phyloP scores from a whole-genome alignment of 2,113 vertebrate species.

The Equus quagga region DNA sequence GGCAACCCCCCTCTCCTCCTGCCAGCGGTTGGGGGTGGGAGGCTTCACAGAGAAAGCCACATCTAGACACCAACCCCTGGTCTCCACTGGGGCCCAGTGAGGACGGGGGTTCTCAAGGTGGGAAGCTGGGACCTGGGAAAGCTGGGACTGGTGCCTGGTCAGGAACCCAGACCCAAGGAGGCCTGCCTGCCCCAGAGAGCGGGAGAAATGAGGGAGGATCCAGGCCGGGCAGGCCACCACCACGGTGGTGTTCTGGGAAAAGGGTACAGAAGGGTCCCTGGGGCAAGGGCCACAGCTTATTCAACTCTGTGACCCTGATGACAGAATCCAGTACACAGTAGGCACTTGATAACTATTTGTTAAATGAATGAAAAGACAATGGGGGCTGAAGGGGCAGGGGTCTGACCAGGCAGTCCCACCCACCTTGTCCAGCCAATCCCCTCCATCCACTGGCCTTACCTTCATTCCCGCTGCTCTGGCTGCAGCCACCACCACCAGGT shows the following conservation, averaged over 20 bases:
- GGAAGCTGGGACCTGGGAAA: background rate
- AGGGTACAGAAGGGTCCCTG: background rate
- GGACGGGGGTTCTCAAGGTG: background rate
- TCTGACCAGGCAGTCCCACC: background rate
- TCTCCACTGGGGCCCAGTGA: background rate
- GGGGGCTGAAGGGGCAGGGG: background rate
- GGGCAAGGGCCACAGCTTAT: background rate
- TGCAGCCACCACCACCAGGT: background rate
- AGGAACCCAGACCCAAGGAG: background rate
- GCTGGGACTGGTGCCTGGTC: background rate
- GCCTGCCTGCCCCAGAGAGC: background rate
- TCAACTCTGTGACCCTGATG: background rate
- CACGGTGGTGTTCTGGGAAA: background rate
- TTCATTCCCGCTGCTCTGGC: conserved; percentile 82
- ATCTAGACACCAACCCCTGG: background rate
- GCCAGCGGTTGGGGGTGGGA: background rate
- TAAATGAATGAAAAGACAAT: background rate
- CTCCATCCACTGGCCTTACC: conserved; percentile 77
- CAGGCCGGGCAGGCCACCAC: background rate
- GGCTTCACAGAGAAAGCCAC: background rate
- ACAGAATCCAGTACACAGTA: background rate
- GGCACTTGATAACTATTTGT: background rate
- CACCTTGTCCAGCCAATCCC: background rate
- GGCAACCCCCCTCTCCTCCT: background rate
- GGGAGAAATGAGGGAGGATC: background rate